Evolutionary conservation across 1,140 invertebrate species (phyloP), one percentile per base, ranked within the genome.

Genomic region (Diorhabda carinulata): DNA sequence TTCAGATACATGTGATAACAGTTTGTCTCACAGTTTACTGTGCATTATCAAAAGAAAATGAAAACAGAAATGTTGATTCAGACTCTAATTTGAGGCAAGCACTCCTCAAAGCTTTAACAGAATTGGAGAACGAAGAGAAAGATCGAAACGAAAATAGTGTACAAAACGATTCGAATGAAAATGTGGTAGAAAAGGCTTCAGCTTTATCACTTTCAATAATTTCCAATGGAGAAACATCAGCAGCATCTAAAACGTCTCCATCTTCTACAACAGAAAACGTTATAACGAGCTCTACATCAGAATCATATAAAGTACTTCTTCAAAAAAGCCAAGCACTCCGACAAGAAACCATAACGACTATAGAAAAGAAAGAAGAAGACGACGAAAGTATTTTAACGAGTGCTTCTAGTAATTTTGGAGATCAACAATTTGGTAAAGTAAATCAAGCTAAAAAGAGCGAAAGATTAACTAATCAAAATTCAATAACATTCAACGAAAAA

Each of bases 41-140:
- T 43, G 60, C 64, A 45, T 52, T 44, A 43, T 61, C 64, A 8
- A 60, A 72, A 67, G 70, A 70, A 5, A 63, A 44, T 43, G 62
- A 73, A 56, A 68, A 72, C 45, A 58, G 4, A 40, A 73, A 72
- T 58, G 68, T 74, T 67, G 59, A 66, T 3, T 64, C 63, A 7
- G 76, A 80, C 56, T 45, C 73, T 9, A 75, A 78, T 63, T 68
- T 80, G 43, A 67, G 78, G 40, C 73, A 72, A 71, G 79, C 79
- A n/a, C 68, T 80, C 0, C 64, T 78, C 3, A 75, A 75, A 72
- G 79, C 78, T 5, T 66, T 80, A 52, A 77, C 71, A 2, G 79
- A 80, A 68, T 68, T 80, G 57, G 79, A 80, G 74, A 78, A 75
- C 59, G 78, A 80, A 65, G 73, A 76, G 3, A 71, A 71, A 56